These are phyloP conservation scores for Drosophila pseudoobscura DNA, from an alignment of 1,140 invertebrate species.

Conservation along the genomic window DNA sequence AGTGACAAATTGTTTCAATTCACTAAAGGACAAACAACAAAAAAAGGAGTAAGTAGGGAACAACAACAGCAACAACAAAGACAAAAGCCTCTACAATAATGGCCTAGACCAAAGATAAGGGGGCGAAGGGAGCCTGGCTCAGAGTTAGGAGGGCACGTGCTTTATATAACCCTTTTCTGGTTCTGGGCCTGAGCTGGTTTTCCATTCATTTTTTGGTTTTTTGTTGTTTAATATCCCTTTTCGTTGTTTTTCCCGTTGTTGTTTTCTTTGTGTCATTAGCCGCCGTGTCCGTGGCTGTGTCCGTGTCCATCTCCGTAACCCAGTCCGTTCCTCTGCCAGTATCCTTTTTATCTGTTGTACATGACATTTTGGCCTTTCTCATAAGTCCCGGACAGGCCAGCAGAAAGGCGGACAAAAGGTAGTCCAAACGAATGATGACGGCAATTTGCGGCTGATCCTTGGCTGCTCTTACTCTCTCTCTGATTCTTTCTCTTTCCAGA, in stretches of 20 bases:
- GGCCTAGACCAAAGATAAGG: conserved; percentile 39
- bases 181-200: conserved; percentile 16
- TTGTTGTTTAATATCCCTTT: conserved; percentile 5
- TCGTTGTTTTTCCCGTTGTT: conserved; percentile 41
- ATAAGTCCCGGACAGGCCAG: conserved; percentile 62
- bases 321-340: conserved; percentile 38
- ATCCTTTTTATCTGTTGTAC: conserved; percentile 76
- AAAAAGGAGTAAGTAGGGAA: conserved; percentile 36
- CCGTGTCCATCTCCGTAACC: conserved; percentile 8
- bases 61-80: conserved; percentile 25
- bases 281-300: conserved; percentile 47
- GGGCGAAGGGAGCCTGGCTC: not conserved
- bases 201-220: conserved; percentile 24
- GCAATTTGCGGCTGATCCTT: conserved; percentile 75
- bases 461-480: conserved; percentile 4
- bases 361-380: conserved; percentile 78
- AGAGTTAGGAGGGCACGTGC: conserved; percentile 42
- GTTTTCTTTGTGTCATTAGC: conserved; percentile 68
- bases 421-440: conserved; percentile 71
- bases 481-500: not conserved
- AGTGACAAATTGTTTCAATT: conserved; percentile 81
- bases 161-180: conserved; percentile 65
- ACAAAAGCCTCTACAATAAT: conserved; percentile 50
- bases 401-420: conserved; percentile 61
- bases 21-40: conserved; percentile 60